Conservation (phyloP, 2,113 vertebrate species). For the Corythornis cristatus region DNA sequence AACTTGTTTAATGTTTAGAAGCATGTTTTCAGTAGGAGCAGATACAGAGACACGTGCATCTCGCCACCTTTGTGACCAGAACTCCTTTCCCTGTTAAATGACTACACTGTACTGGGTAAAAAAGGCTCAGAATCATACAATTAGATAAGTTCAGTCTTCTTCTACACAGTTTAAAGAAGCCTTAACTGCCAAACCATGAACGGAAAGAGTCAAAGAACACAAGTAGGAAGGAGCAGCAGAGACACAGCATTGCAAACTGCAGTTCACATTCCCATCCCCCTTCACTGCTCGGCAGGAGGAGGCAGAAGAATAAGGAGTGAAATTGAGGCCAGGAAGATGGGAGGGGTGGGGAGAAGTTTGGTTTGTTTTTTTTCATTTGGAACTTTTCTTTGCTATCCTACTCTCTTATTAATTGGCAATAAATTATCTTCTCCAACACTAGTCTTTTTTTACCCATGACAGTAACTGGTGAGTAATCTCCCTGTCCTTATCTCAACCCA, state of each 20-base stretch:
- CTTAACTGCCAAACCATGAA: not conserved
- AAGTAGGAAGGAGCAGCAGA: not conserved
- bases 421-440: not conserved
- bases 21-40: not conserved
- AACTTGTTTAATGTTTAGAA: not conserved
- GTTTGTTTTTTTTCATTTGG: not conserved
- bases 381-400: not conserved
- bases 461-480: not conserved
- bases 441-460: not conserved
- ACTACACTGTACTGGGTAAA: not conserved
- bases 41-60: not conserved
- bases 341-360: not conserved
- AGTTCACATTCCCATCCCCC: not conserved
- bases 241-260: fast-evolving
- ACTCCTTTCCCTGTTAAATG: not conserved
- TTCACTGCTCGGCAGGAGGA: fast-evolving
- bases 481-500: not conserved
- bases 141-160: not conserved
- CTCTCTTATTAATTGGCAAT: not conserved
- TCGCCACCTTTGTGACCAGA: not conserved
- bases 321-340: not conserved
- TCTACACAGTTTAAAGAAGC: not conserved
- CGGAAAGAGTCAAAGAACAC: not conserved
- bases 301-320: not conserved
- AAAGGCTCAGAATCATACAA: not conserved